A percentile compares a stretch with the other conserved stretches of the same genome.
phyloP scores from a whole-genome alignment of 2,888 invertebrate species.

The Pelosia muscerda region DNA sequence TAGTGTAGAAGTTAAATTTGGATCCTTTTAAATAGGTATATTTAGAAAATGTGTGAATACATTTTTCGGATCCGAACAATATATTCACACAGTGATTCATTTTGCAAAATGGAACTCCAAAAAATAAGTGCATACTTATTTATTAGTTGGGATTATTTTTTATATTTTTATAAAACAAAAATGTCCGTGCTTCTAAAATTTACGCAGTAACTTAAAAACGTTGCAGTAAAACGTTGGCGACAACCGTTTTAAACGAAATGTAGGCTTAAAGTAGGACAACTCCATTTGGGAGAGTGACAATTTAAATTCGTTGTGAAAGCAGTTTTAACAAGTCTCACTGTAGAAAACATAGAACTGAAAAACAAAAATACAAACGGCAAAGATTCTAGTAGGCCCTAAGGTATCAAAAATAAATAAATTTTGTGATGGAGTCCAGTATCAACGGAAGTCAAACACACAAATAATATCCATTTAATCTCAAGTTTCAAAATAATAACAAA shows the following conservation, averaged over 20 bases:
- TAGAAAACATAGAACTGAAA: neutral
- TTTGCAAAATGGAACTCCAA: too few species aligned
- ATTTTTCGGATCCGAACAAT: too few species aligned
- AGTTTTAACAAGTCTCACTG: slow-evolving; percentile 31
- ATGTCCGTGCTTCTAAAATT: neutral
- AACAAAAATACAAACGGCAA: neutral
- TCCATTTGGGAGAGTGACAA: slow-evolving; percentile 66
- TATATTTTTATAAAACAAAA: neutral
- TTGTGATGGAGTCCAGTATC: neutral
- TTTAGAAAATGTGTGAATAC: too few species aligned
- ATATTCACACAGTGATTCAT: too few species aligned
- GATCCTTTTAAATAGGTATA: too few species aligned
- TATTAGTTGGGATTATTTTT: too few species aligned
- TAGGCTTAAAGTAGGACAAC: slow-evolving; percentile 64
- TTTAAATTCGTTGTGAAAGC: slow-evolving; percentile 58
- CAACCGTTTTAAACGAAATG: slow-evolving; percentile 52
- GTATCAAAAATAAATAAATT: too few species aligned
- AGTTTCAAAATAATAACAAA: slow-evolving; percentile 16
- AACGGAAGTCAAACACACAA: neutral
- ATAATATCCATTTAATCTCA: neutral
- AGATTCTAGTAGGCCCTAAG: too few species aligned
- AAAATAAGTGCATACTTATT: too few species aligned
- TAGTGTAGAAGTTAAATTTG: too few species aligned
- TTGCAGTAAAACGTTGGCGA: slow-evolving; percentile 57
- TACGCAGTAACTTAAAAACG: slow-evolving; percentile 25